Conservation (phyloP, 2,888 invertebrate genomes). For the Ceramica pisi region DNA sequence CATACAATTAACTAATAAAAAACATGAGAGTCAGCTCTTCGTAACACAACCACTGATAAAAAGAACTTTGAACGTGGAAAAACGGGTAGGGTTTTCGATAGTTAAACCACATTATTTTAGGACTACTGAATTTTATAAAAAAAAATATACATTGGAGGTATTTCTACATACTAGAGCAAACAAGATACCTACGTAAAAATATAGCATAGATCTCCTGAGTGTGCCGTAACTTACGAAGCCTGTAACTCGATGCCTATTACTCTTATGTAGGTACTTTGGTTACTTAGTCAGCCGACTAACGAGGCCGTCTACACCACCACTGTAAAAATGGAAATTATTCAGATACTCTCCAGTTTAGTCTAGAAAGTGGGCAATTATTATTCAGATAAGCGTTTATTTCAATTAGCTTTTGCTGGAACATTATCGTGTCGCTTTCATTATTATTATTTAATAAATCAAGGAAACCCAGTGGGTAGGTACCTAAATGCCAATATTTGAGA, state of each 20-base stretch:
- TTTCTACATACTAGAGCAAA: not conserved
- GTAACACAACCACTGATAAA: not conserved
- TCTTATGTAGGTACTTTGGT: not conserved
- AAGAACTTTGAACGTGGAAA: not conserved
- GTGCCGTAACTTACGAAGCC: constrained; percentile 14
- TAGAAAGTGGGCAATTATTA: constrained; percentile 1
- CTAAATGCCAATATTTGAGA: not conserved
- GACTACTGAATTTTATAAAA: not conserved
- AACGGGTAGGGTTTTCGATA: not conserved
- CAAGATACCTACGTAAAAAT: too few species aligned
- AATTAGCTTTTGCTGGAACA: constrained; percentile 9
- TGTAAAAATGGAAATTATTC: constrained; percentile 3
- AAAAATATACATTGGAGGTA: not conserved
- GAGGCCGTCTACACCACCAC: not conserved
- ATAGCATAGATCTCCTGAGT: not conserved
- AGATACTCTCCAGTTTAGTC: not conserved
- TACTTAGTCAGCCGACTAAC: constrained; percentile 1
- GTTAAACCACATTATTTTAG: not conserved
- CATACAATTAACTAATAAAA: not conserved
- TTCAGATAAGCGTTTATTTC: not conserved
- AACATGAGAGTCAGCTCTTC: not conserved
- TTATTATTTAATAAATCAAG: not conserved
- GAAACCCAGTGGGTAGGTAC: not conserved
- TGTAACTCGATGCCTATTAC: constrained; percentile 28
- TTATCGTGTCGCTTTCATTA: constrained; percentile 9